Evolutionary conservation across 2,888 invertebrate genomes (phyloP), one percentile per base, ranked within the genome.

Genomic region (Amphiduros pacificus): DNA sequence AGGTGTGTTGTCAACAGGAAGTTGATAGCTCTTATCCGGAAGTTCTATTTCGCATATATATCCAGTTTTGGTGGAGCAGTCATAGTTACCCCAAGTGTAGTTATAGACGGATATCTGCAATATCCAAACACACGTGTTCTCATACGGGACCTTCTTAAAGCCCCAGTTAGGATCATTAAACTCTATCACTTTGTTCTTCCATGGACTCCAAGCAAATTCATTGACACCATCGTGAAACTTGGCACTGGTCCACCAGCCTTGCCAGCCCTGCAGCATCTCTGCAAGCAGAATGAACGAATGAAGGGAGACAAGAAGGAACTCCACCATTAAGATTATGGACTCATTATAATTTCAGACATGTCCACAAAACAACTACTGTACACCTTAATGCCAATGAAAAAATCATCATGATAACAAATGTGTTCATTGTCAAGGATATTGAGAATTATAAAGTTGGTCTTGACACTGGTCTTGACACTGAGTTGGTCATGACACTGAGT

Each of bases 81-180:
- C 68, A 52, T 67, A 68, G 61, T 68, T 68, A 27, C 64, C 68
- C 57, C 59, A 57, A 17, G 65, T 67, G 63, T 67, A 64, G 55
- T 66, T 65, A 52, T 67, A 68, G 60, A 65, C 62, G n/a, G 64
- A 61, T 17, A 68, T 62, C 65, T 68, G 68, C 26, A 68, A 63
- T 50, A 68, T 56, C 68, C 68, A 68, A 31, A 67, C 68, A 32
- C 68, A 68, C 0, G 68, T 68, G 52, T 62, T 65, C 50, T 58
- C 48, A 48, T 58, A 58, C 2, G 66, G 66, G 24, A 36, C 31
- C 52, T 63, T 62, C 61, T 67, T 60, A 53, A 68, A 65, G 32
- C 68, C 66, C 68, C 68, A 68, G 51, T 55, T 36, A 2, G 54
- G 50, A 41, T 44, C 48, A 26, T 58, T 31, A 22, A 32, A 51